Base-by-base conservation (phyloP, 2,113 vertebrate genomes). In the Puffinus mauretanicus region DNA sequence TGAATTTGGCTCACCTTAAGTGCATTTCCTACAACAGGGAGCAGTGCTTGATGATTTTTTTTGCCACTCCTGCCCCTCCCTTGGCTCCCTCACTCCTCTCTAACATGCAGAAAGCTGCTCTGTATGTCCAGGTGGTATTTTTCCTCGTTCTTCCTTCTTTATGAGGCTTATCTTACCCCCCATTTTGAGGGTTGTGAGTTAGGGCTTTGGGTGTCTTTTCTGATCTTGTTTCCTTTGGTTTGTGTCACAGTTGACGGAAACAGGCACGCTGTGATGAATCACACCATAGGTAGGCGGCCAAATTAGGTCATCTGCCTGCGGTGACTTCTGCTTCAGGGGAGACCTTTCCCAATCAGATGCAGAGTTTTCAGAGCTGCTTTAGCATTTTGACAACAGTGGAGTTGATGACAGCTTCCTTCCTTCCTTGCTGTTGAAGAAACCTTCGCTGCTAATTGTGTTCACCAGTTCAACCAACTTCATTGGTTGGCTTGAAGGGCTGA, bases 181-280 rank as follows among this genome's bases (percentile, higher is more conserved):
- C 36, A 19, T 71, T 54, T 46, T 30, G 15, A 8, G 30, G 5
- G 4, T 29, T 54, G 46, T 46, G 46, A 83, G 25, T 47, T 49
- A 40, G 34, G 52, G 24, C 36, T 71, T 44, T 57, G 27, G 71
- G 46, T 55, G 19, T 42, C 78, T 80, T 42, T 70, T 70, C 61
- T 78, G 64, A 26, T n/a, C 51, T 61, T 1, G 0, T 46, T 82
- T 70, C 67, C 40, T 60, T 40, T 70, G 61, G 21, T 79, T 86
- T 55, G 54, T 38, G 8, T 36, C 30, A 52, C 47, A 2, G 3
- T 30, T 4, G 40, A 22, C 0, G 0, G 47, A 72, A 60, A 52
- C 32, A 19, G 46, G 24, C 19, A 15, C 1, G 29, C 46, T 54
- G 60, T 15, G 34, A 44, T 86, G 82, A 86, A 38, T 91, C 36